Evolutionary conservation across 1,140 invertebrate genomes (phyloP), one percentile per base, ranked within the genome.

Genomic region (Lucilia cuprina): DNA sequence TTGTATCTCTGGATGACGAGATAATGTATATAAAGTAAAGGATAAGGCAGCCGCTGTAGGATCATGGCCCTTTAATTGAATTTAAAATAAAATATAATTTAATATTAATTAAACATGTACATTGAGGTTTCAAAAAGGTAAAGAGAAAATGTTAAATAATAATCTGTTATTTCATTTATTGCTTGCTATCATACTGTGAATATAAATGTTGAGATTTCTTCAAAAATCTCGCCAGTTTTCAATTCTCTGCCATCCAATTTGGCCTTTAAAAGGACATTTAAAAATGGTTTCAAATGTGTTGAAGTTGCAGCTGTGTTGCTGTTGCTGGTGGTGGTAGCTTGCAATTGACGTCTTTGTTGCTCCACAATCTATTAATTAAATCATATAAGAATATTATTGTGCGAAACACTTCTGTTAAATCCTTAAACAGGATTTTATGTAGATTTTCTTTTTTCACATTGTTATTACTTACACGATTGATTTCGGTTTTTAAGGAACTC

Each of bases 191-290:
- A 88, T 89, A 96, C 96, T 90, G 94, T 93, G 90, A 94, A 95
- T 93, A 95, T 95, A 85, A 95, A 95, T 21, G 95, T 95, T 84
- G 95, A 94, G 4, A 94, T 92, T 89, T 95, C 95, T 87, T 95
- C 94, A 83, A 93, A 90, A 70, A 96, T 94, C 86, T 95, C 95
- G n/a, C 92, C 89, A 74, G 94, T 92, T 2, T 93, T 93, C 17
- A 96, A 90, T 2, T 90, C 86, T 74, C 94, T 92, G 14, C 92
- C 90, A 85, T 94, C 92, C 55, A 92, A 91, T 35, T 88, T 87
- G 83, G 92, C 91, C 49, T 85, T 83, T 21, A 91, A 49, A 35
- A 90, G 83, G 4, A 89, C 85, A 84, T 90, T 88, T 0, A 90
- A 75, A 35, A 90, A 90, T 9, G 55, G 74, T 17, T 41, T 77